Evolutionary conservation across 2,797 vertebrate species (phyloP), one percentile per base, ranked within the genome.

Genomic region (Threskiornis aethiopicus): DNA sequence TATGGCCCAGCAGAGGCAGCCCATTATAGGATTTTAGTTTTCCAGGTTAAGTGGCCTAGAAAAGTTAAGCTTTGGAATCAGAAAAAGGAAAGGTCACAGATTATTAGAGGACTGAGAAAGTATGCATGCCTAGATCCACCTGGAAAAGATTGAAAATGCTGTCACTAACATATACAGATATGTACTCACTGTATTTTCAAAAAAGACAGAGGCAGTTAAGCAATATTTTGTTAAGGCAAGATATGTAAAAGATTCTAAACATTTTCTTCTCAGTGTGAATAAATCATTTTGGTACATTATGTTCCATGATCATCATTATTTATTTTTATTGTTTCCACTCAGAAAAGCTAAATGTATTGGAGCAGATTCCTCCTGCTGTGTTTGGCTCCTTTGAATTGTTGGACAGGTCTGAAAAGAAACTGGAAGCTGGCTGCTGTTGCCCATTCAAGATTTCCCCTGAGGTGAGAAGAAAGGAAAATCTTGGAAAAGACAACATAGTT

Each of bases 321-420:
- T 94, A 49, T 69, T 90, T 70, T 29, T 71, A 35, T 67, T 83
- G 10, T 83, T 94, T 91, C 24, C 24, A 78, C 29, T 75, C 29
- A 80, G 37, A 84, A 92, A 85, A 92, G 26, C n/a, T 85, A 80
- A 80, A 73, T 41, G 3, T 35, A 33, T 80, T 92, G 39, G 20
- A 83, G 73, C 31, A 76, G 55, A 41, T 28, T 90, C n/a, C 4
- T 84, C 20, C 26, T 89, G 25, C n/a, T 78, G 16, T 17, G 28
- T 69, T 87, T 92, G 64, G 52, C 67, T 80, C 46, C 47, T 87
- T 61, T 81, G 71, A 77, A 75, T 75, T 71, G 52, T 52, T 96
- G 79, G 84, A 67, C 26, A 54, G 44, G 20, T 89, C 71, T 95
- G 52, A 93, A 96, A 89, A 87, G 76, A 89, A 94, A 41, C 16